A percentile compares a stretch with the other conserved stretches of the same genome.
Conservation (phyloP, 2,797 vertebrate species). For the Peromyscus attwateri region DNA sequence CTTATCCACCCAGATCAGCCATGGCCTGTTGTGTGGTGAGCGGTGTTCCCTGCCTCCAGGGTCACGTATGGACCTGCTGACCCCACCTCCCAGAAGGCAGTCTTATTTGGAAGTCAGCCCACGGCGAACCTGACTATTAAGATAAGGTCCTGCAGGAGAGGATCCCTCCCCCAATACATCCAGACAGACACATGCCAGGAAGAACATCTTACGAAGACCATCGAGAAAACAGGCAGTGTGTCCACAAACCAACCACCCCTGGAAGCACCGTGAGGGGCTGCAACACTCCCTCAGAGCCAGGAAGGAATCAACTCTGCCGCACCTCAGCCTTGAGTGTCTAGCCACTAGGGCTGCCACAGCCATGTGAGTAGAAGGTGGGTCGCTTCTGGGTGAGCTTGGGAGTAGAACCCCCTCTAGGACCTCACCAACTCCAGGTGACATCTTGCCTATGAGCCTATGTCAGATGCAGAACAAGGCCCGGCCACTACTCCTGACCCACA, state of each 20-base stretch:
- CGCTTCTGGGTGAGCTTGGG: background rate
- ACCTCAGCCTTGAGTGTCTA: fast-evolving
- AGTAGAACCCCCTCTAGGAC: background rate
- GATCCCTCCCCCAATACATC: fast-evolving
- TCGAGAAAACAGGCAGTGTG: fast-evolving
- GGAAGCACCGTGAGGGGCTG: no score
- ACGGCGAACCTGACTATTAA: fast-evolving
- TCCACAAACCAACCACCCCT: no score
- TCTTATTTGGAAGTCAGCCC: background rate
- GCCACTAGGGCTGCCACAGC: fast-evolving
- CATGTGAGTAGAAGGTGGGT: fast-evolving
- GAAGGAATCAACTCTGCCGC: no score
- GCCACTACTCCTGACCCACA: background rate
- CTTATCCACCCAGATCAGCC: background rate
- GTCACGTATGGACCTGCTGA: fast-evolving
- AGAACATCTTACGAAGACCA: background rate
- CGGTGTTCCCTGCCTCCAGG: background rate
- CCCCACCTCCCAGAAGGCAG: background rate
- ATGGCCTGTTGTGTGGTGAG: background rate
- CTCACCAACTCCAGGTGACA: fast-evolving
- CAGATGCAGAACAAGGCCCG: background rate
- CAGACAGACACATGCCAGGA: background rate
- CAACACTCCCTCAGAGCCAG: background rate
- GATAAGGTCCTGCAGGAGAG: fast-evolving
- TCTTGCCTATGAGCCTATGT: background rate